These are phyloP conservation scores for Delia radicum DNA, from an alignment of 1,140 invertebrate genomes.

Conservation along the genomic window DNA sequence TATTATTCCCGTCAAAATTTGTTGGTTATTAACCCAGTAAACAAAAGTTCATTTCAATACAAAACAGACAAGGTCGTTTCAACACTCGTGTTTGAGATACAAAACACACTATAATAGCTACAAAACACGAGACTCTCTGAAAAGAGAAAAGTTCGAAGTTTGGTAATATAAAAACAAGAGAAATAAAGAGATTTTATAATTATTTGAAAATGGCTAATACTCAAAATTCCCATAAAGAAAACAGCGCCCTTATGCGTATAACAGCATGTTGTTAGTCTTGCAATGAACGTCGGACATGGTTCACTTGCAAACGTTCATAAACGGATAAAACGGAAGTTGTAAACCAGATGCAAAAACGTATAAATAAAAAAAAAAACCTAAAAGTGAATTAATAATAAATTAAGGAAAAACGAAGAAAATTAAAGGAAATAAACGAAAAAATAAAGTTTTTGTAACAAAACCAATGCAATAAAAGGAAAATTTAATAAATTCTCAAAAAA, in stretches of 20 bases:
- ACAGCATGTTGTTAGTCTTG: conserved; percentile 11
- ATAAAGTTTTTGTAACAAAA: too few relatives aligned
- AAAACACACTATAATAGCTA: not conserved
- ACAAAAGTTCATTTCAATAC: not conserved
- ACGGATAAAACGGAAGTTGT: not conserved
- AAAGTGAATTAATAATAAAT: not conserved
- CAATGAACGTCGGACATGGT: conserved; percentile 10
- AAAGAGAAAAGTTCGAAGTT: too few relatives aligned
- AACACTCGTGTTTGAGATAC: not conserved
- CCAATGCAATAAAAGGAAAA: too few relatives aligned
- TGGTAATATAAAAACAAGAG: too few relatives aligned
- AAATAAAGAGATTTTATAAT: not conserved
- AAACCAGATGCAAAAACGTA: not conserved
- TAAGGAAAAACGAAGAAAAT: not conserved
- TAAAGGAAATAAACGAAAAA: not conserved
- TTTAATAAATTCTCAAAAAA: too few relatives aligned
- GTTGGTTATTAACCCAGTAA: not conserved
- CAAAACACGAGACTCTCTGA: not conserved
- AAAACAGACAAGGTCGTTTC: not conserved
- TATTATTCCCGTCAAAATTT: not conserved
- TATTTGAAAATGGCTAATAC: not conserved
- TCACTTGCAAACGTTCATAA: not conserved
- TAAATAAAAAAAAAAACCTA: not conserved
- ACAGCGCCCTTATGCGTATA: not conserved
- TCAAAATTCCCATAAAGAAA: not conserved